phyloP scores from a whole-genome alignment of 2,888 invertebrate genomes.

The Chrysina gloriosa region DNA sequence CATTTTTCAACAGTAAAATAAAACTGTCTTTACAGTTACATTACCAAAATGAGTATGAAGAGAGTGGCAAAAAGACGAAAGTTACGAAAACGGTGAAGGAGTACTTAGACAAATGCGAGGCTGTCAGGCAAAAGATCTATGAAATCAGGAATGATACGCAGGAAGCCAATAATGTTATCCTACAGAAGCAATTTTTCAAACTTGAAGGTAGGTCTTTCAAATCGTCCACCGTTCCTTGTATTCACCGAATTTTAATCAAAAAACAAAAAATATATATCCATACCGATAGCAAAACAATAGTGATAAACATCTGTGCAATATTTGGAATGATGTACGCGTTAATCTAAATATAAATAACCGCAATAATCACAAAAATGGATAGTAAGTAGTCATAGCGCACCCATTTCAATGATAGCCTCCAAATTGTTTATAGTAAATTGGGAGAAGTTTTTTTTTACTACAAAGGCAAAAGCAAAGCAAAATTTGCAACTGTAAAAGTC shows the following conservation, averaged over 20 bases:
- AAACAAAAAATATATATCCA: background rate
- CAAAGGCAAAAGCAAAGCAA: no score
- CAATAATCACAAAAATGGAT: no score
- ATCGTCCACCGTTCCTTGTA: background rate
- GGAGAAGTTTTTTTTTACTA: no score
- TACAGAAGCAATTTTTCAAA: conserved; percentile 31
- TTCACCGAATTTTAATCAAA: background rate
- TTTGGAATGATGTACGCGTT: no score
- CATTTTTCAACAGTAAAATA: background rate
- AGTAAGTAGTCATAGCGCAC: no score
- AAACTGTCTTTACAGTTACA: conserved; percentile 21
- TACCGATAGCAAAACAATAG: background rate
- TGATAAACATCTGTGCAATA: no score
- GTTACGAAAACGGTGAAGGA: conserved; percentile 30
- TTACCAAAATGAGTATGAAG: conserved; percentile 22
- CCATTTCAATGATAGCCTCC: no score
- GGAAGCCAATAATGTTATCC: conserved; percentile 13
- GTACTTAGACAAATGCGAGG: conserved; percentile 31
- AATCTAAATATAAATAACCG: no score
- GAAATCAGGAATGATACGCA: conserved; percentile 26
- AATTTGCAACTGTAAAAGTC: no score
- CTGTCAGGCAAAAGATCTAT: conserved; percentile 16
- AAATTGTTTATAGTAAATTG: no score
- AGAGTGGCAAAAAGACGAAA: conserved; percentile 30
- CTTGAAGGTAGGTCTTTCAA: conserved; percentile 41